phyloP scores from a whole-genome alignment of 2,113 vertebrate genomes.

The Macroglossus sobrinus region DNA sequence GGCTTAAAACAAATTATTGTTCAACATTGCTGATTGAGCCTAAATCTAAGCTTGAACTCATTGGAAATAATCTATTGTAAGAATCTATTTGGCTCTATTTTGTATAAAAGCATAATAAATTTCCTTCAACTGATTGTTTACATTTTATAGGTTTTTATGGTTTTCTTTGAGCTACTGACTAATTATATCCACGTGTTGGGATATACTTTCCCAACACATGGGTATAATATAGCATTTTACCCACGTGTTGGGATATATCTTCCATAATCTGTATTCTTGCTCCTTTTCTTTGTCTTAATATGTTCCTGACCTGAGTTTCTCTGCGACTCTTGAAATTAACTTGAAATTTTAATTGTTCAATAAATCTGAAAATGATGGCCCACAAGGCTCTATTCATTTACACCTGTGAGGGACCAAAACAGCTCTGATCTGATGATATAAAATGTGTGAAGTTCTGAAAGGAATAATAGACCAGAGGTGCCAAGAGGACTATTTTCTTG shows the following conservation, averaged over 20 bases:
- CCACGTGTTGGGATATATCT: background rate
- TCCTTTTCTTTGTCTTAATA: background rate
- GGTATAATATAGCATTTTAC: background rate
- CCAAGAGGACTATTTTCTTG: background rate
- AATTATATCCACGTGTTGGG: background rate
- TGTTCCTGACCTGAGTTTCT: background rate
- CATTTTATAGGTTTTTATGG: background rate
- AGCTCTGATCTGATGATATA: background rate
- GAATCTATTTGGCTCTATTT: background rate
- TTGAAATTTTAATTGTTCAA: background rate
- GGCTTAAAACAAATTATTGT: background rate
- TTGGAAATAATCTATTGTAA: background rate
- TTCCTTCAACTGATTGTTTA: background rate
- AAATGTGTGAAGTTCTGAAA: background rate
- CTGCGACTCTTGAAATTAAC: background rate
- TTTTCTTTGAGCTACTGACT: background rate
- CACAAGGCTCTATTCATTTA: background rate
- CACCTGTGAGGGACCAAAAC: background rate
- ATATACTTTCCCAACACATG: background rate
- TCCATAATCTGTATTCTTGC: background rate
- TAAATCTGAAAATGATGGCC: background rate
- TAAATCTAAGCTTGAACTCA: background rate
- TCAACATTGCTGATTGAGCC: background rate
- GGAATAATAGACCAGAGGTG: background rate
- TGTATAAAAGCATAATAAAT: slow-evolving; percentile 11